Evolutionary conservation across 2,797 vertebrate genomes (phyloP), one percentile per base, ranked within the genome.

Genomic region (Mormyrus hasselquistii): DNA sequence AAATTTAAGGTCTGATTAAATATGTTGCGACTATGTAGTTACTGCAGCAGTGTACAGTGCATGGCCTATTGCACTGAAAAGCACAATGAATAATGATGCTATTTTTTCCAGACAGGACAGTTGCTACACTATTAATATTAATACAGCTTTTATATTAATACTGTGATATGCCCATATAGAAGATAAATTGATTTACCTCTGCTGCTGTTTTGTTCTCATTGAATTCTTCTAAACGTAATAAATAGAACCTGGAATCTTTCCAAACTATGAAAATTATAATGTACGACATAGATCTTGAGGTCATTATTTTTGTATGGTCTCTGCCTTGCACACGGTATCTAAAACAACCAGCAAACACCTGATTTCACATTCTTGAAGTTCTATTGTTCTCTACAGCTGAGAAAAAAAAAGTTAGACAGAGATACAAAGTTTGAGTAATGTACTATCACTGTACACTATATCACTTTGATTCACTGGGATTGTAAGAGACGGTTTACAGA

Each of bases 181-280:
- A 84, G 86, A 89, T n/a, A 29, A 88, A 89, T 89, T 52, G 85
- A 79, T 87, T 73, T 69, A 86, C 38, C 41, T 52, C 25, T 22
- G 29, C 89, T 59, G n/a, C 55, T 47, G 47, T 89, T 84, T 86
- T 50, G 16, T 89, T 29, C 14, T 41, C 53, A 84, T 88, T 87
- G 49, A 62, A 53, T 83, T 89, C 57, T 44, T 65, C 86, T 82
- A 16, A 87, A 34, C 29, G 3, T 86, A 87, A 87, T 87, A 38
- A 87, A 82, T 82, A 14, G 25, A n/a, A 87, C 22, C 50, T 87
- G 89, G 65, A 89, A 57, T 47, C 8, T 53, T 82, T 62, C 69
- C 89, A 89, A 59, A 57, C 73, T 41, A 38, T 34, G 22, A 16
- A 88, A 88, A 88, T 38, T 55, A n/a, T 88, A 55, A 88, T 86